A percentile compares a stretch with the other conserved stretches of the same genome.
phyloP scores from a whole-genome alignment of 2,797 vertebrate genomes.

The Helarctos malayanus region DNA sequence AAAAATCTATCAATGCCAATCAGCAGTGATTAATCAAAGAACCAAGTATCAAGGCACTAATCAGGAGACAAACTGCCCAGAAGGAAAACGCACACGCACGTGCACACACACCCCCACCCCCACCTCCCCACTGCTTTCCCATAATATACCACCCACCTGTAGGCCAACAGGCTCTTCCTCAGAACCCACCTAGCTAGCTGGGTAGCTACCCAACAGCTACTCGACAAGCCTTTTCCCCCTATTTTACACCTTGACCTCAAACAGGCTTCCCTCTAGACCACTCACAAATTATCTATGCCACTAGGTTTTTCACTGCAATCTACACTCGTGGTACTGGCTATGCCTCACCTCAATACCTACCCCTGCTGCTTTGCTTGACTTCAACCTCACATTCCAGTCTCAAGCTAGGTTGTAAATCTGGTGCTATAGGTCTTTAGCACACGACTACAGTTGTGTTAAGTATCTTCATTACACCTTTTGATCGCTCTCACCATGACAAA shows the following conservation, averaged over 20 bases:
- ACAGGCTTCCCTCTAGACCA: background rate
- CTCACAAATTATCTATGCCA: background rate
- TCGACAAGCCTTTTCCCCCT: background rate
- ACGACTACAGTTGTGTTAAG: background rate
- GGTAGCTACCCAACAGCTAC: background rate
- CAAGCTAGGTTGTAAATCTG: background rate
- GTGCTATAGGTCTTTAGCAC: background rate
- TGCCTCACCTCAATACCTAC: background rate
- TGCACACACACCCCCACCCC: background rate
- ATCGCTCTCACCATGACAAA: conserved; percentile 49
- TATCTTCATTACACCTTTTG: background rate
- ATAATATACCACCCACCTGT: background rate
- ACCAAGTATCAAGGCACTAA: conserved; percentile 16
- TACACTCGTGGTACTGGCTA: background rate
- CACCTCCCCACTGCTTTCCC: background rate
- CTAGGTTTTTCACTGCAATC: background rate
- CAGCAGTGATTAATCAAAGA: conserved; percentile 29
- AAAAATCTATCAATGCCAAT: background rate
- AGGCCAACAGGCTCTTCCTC: background rate
- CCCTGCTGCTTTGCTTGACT: background rate
- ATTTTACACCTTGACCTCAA: background rate
- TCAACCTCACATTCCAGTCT: background rate
- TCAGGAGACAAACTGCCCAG: background rate
- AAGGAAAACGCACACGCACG: background rate
- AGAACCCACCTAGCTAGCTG: background rate